Evolutionary conservation across 2,797 vertebrate species (phyloP).

Genomic region (Otolemur crassicaudatus): DNA sequence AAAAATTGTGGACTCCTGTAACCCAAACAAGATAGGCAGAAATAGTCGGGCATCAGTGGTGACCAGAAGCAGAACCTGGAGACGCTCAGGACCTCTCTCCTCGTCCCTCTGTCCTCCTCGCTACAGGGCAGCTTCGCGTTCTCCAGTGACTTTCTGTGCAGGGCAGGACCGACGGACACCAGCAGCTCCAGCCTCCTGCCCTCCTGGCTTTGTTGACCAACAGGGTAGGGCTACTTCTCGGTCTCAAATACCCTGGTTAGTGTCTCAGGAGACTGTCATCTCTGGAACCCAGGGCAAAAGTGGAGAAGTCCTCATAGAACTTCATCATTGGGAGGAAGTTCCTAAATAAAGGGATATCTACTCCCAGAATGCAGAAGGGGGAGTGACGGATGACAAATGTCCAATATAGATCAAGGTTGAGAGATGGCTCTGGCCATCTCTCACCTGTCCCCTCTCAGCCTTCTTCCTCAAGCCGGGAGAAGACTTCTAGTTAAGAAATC

Average conservation of each 20-base stretch:
- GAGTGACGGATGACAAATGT: neutral
- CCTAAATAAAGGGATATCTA: neutral
- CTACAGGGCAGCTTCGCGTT: fast-evolving
- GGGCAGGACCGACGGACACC: neutral
- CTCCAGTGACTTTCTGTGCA: neutral
- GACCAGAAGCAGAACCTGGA: too few species aligned
- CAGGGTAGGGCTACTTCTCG: neutral
- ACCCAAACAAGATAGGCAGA: neutral
- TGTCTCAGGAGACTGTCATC: neutral
- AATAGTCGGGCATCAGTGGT: neutral
- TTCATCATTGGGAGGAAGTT: neutral
- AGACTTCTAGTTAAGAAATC: neutral
- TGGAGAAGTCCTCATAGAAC: neutral
- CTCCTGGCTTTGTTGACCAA: neutral
- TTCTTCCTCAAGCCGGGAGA: neutral
- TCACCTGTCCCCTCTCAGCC: neutral
- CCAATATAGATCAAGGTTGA: neutral
- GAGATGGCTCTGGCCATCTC: neutral
- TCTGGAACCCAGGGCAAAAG: neutral
- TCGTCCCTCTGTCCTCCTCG: neutral
- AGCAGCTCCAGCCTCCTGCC: fast-evolving
- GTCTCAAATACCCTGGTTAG: neutral
- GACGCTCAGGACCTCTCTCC: fast-evolving
- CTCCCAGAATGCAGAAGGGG: neutral
- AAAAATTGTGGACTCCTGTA: neutral